phyloP scores from a whole-genome alignment of 2,888 invertebrate genomes.

The Monochamus alternatus region DNA sequence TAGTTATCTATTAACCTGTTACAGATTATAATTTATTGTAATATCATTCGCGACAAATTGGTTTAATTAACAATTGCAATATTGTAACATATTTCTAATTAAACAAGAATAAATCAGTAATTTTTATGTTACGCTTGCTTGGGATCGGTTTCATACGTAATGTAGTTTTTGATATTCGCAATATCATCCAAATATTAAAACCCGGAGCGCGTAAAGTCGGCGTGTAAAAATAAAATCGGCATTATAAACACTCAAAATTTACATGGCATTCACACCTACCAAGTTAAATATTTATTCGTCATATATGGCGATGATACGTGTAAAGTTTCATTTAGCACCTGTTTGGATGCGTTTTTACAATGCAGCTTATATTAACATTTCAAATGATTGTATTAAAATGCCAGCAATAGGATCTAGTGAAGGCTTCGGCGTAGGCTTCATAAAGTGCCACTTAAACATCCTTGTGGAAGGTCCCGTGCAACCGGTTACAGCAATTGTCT shows the following conservation, averaged over 20 bases:
- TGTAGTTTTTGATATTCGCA: background rate
- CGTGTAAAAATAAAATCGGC: background rate
- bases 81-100: background rate
- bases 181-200: background rate
- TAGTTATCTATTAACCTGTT: too few species aligned
- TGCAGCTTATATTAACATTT: slow-evolving; percentile 27
- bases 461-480: background rate
- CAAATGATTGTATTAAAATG: slow-evolving; percentile 1
- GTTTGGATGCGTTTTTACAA: slow-evolving; percentile 14
- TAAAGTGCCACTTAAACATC: background rate
- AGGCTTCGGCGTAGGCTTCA: background rate
- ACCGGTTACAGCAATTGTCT: background rate
- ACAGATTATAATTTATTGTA: too few species aligned
- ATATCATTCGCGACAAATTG: background rate
- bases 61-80: background rate
- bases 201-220: background rate
- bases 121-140: background rate
- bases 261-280: slow-evolving; percentile 33
- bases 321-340: slow-evolving; percentile 11
- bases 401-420: background rate
- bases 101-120: background rate
- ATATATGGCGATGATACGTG: slow-evolving; percentile 3
- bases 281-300: slow-evolving; percentile 13
- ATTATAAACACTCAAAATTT: slow-evolving; percentile 2
- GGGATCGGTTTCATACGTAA: background rate